Evolutionary conservation across 1,140 invertebrate genomes (phyloP).

Genomic region (Pogonognathellus flavescens): DNA sequence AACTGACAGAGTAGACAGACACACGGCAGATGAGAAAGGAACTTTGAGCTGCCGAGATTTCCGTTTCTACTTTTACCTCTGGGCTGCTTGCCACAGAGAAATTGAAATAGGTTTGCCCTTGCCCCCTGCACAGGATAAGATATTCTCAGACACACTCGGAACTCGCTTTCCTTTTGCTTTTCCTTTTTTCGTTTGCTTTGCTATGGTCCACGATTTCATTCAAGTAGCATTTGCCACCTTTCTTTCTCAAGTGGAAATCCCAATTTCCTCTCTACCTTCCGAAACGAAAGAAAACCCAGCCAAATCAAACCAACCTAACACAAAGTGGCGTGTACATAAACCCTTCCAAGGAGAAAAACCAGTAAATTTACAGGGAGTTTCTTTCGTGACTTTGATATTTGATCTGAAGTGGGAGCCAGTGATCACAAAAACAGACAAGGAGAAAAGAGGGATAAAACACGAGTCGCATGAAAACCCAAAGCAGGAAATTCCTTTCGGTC

Average conservation of each 20-base stretch:
- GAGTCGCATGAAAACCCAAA: background rate
- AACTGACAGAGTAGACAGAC: slow-evolving; percentile 38
- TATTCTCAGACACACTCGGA: background rate
- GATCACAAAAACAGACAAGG: background rate
- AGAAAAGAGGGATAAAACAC: background rate
- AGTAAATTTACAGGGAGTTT: slow-evolving; percentile 24
- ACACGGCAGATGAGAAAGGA: slow-evolving; percentile 41
- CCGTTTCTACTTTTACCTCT: slow-evolving; percentile 33
- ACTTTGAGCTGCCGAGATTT: slow-evolving; percentile 29
- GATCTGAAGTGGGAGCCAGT: slow-evolving; percentile 8
- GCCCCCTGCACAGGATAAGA: background rate
- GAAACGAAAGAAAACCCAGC: slow-evolving; percentile 1
- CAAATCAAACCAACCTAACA: background rate
- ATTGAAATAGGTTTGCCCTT: background rate
- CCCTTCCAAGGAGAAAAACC: slow-evolving; percentile 38
- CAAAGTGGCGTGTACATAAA: slow-evolving; percentile 43
- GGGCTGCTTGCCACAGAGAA: background rate
- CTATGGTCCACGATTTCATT: background rate
- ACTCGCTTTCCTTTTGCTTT: background rate
- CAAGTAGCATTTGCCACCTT: slow-evolving; percentile 20
- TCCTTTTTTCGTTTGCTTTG: background rate
- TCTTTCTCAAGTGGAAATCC: slow-evolving; percentile 43
- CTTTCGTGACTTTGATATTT: slow-evolving; percentile 45
- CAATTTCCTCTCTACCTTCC: slow-evolving; percentile 43
- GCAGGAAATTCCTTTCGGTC: background rate